Conservation (phyloP, 2,797 vertebrate genomes). For the Argentina silus region DNA sequence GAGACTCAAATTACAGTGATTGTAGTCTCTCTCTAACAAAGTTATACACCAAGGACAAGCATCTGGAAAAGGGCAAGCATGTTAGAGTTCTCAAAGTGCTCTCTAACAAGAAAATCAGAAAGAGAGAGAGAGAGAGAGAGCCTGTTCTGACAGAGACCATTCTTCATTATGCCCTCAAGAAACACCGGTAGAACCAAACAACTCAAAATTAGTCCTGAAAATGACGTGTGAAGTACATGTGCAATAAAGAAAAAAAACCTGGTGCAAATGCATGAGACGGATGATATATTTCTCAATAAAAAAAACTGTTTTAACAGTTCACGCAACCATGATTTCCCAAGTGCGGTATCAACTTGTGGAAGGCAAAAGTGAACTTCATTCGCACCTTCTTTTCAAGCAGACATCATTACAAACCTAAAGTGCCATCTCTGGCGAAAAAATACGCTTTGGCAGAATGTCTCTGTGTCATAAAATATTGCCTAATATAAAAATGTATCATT, state of each 20-base stretch:
- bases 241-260: not conserved
- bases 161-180: not conserved
- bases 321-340: not conserved
- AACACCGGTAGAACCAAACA: not conserved
- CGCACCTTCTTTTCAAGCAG: not conserved
- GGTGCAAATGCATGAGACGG: not conserved
- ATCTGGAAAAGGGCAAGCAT: constrained; percentile 5
- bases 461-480: constrained; percentile 50
- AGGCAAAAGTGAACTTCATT: too few relatives aligned
- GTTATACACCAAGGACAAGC: constrained; percentile 10
- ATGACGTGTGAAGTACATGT: constrained; percentile 6
- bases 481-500: constrained; percentile 58
- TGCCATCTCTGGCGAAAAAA: constrained; percentile 12
- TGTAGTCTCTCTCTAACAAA: constrained; percentile 34
- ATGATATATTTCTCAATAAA: not conserved
- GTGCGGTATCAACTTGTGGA: not conserved
- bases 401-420: constrained; percentile 20
- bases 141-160: constrained; percentile 18
- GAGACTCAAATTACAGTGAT: constrained; percentile 39
- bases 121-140: not conserved
- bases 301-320: not conserved
- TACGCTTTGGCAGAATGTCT: constrained; percentile 27
- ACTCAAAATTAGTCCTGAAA: not conserved
- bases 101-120: constrained; percentile 22
- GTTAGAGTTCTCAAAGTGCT: constrained; percentile 20